A percentile compares a stretch with the other conserved stretches of the same genome.
These are phyloP conservation scores for Lytechinus variegatus DNA, from an alignment of 35 echinoderm and acorn worm genomes.

Conservation along the genomic window DNA sequence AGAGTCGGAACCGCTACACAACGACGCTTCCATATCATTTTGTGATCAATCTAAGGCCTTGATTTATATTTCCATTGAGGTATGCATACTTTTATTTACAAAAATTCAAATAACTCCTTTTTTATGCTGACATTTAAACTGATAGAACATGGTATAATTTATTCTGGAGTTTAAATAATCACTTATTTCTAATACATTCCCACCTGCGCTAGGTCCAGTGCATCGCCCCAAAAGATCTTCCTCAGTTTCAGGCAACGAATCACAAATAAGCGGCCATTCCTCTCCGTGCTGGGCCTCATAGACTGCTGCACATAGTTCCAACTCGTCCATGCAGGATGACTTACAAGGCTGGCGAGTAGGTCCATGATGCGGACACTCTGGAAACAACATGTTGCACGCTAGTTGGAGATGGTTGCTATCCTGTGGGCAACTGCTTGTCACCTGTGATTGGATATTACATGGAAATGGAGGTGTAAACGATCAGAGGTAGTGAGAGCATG, in stretches of 20 bases:
- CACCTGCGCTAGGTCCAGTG: not conserved
- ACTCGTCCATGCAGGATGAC: not conserved
- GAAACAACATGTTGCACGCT: conserved; percentile 11
- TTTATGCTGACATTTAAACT: too few relatives aligned
- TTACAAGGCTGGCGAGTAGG: not conserved
- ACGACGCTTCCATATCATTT: too few relatives aligned
- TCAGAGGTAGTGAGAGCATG: not conserved
- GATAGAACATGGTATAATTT: not conserved
- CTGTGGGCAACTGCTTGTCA: not conserved
- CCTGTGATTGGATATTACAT: not conserved
- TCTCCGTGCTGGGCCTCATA: not conserved
- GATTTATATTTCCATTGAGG: too few relatives aligned
- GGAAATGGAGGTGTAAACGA: not conserved
- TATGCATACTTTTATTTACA: too few relatives aligned
- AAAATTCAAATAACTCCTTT: too few relatives aligned
- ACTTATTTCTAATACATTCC: not conserved
- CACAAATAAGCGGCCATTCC: not conserved
- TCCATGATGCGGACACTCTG: not conserved
- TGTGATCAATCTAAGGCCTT: too few relatives aligned
- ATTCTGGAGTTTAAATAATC: not conserved
- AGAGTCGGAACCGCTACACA: too few relatives aligned
- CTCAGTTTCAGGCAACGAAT: not conserved
- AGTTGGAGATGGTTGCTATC: not conserved
- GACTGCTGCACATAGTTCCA: not conserved
- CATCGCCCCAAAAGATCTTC: not conserved